A percentile compares a stretch with the other conserved stretches of the same genome.
phyloP scores from a whole-genome alignment of 2,797 vertebrate genomes.

The Cynopterus sphinx region DNA sequence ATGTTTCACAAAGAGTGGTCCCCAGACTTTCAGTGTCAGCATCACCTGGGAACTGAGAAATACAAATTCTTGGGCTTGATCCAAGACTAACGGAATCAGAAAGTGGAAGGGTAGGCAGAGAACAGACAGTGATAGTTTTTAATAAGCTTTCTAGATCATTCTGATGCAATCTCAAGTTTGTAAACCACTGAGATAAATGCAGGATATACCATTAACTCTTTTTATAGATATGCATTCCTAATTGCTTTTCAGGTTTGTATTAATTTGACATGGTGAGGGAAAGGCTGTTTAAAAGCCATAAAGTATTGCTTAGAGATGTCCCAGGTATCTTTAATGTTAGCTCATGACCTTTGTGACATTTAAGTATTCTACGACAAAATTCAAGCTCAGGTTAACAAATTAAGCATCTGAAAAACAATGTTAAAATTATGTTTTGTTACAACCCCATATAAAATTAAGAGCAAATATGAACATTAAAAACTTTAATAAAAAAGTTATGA shows the following conservation, averaged over 20 bases:
- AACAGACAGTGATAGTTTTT: background rate
- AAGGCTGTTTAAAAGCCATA: constrained; percentile 59
- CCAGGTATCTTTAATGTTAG: constrained; percentile 36
- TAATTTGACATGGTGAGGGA: background rate
- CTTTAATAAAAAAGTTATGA: background rate
- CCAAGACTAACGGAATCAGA: background rate
- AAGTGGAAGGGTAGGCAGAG: background rate
- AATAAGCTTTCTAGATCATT: background rate
- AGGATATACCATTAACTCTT: background rate
- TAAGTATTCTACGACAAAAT: constrained; percentile 21
- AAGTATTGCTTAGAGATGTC: constrained; percentile 44
- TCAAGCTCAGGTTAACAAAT: background rate
- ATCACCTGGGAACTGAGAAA: background rate
- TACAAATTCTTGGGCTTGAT: background rate
- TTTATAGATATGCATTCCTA: background rate
- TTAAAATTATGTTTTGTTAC: background rate
- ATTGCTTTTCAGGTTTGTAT: background rate
- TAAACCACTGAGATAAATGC: background rate
- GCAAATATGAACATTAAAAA: background rate
- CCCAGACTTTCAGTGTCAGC: background rate
- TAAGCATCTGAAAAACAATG: background rate
- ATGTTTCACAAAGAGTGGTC: background rate
- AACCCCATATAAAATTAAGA: background rate
- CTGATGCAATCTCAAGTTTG: background rate
- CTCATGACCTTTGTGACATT: background rate